A percentile compares a stretch with the other conserved stretches of the same genome.
These are phyloP conservation scores for Margarornis squamiger DNA, from an alignment of 2,797 vertebrate genomes.

Conservation along the genomic window DNA sequence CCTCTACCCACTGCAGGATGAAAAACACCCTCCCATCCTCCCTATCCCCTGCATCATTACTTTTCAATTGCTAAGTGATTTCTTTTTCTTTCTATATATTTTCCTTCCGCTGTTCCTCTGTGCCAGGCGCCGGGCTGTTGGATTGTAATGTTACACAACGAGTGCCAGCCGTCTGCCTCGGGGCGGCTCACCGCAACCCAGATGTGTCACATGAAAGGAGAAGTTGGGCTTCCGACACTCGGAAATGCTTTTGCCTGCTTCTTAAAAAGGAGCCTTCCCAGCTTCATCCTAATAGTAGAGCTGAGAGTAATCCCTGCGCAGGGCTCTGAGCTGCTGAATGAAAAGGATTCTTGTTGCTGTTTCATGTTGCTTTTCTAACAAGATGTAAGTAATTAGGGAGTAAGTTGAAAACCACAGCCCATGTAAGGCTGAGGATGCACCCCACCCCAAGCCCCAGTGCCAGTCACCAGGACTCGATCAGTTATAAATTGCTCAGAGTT, in stretches of 20 bases:
- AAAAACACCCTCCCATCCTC: not conserved
- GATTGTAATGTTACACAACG: slow-evolving; percentile 1
- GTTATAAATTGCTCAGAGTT: not conserved
- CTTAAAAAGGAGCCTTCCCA: not conserved
- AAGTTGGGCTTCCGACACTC: not conserved
- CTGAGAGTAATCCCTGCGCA: not conserved
- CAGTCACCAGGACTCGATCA: not conserved
- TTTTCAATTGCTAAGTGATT: not conserved
- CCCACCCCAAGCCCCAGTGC: not conserved
- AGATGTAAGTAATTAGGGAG: not conserved
- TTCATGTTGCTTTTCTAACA: not conserved
- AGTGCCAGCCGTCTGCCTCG: not conserved
- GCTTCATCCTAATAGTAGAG: not conserved
- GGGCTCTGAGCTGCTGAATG: not conserved
- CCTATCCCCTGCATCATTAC: not conserved
- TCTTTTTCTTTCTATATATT: not conserved
- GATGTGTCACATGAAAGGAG: slow-evolving; percentile 62
- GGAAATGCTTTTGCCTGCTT: slow-evolving; percentile 17
- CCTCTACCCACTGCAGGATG: not conserved
- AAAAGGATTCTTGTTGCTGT: not conserved
- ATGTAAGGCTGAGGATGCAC: not conserved
- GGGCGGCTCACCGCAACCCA: slow-evolving; percentile 45
- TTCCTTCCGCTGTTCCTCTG: not conserved
- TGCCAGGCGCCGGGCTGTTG: not conserved
- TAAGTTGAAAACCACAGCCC: not conserved